Conservation (phyloP, 2,797 vertebrate species). For the Coregonus suidteri region DNA sequence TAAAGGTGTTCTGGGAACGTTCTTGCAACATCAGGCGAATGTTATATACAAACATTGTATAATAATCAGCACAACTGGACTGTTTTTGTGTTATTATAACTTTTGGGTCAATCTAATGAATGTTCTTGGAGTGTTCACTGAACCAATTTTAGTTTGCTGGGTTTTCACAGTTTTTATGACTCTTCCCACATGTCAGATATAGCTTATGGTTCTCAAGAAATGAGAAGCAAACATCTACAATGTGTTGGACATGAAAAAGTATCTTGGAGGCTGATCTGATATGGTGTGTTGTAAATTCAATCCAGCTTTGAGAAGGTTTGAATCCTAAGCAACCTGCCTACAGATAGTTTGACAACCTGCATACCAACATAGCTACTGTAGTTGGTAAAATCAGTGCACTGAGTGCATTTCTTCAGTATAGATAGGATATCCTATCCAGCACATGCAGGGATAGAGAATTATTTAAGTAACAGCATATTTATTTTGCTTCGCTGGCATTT, state of each 20-base stretch:
- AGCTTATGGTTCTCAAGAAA: background rate
- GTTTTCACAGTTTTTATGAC: background rate
- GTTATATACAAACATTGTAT: too few relatives aligned
- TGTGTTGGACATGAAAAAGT: too few relatives aligned
- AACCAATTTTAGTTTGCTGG: too few relatives aligned
- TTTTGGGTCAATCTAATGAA: too few relatives aligned
- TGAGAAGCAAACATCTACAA: too few relatives aligned
- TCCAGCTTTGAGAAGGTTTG: background rate
- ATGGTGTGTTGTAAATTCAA: background rate
- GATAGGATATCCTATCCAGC: background rate
- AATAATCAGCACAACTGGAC: too few relatives aligned
- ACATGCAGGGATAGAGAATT: background rate
- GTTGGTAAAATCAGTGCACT: background rate
- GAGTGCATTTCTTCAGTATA: background rate
- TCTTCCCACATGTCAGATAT: background rate
- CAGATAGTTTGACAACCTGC: too few relatives aligned
- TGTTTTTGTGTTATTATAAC: too few relatives aligned
- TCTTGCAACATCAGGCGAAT: too few relatives aligned
- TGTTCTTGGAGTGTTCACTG: too few relatives aligned
- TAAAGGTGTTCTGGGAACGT: too few relatives aligned
- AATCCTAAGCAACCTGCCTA: background rate
- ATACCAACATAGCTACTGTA: too few relatives aligned
- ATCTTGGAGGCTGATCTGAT: background rate
- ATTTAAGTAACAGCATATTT: conserved; percentile 6
- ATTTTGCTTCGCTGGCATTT: background rate